Evolutionary conservation across 1,140 invertebrate species (phyloP).

Genomic region (Helicoverpa zea): DNA sequence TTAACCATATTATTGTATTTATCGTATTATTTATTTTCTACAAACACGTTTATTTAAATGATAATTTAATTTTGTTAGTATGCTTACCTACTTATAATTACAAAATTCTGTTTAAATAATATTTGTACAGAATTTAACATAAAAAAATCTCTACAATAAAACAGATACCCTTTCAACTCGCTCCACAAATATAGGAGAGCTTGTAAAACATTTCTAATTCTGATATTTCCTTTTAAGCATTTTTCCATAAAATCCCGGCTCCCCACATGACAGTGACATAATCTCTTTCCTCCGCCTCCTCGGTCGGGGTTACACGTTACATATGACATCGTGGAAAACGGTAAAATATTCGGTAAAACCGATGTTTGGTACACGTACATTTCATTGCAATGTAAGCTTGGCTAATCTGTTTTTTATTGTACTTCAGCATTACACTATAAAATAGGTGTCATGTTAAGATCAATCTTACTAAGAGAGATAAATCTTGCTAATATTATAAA

Average conservation of each 20-base stretch:
- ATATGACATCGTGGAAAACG: conserved; percentile 29
- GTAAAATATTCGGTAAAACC: conserved; percentile 32
- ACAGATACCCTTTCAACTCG: background rate
- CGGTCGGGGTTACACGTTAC: conserved; percentile 23
- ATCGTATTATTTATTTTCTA: too few species aligned
- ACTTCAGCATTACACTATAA: too few species aligned
- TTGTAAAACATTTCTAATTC: conserved; percentile 29
- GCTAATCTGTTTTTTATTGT: background rate
- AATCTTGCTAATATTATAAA: too few species aligned
- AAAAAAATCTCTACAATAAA: background rate
- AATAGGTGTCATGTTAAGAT: too few species aligned
- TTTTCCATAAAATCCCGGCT: conserved; percentile 35
- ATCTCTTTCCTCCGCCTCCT: conserved; percentile 13
- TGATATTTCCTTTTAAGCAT: conserved; percentile 31
- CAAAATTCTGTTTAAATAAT: too few species aligned
- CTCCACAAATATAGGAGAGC: background rate
- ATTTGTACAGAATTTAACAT: too few species aligned
- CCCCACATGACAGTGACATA: conserved; percentile 29
- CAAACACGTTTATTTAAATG: too few species aligned
- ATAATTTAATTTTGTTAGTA: too few species aligned
- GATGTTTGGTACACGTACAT: background rate
- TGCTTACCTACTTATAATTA: too few species aligned
- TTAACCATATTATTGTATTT: too few species aligned
- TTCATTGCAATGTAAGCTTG: background rate
- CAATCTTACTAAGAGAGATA: too few species aligned